These are phyloP conservation scores for Cranoglanis bouderius DNA, from an alignment of 2,113 vertebrate genomes.

Conservation along the genomic window DNA sequence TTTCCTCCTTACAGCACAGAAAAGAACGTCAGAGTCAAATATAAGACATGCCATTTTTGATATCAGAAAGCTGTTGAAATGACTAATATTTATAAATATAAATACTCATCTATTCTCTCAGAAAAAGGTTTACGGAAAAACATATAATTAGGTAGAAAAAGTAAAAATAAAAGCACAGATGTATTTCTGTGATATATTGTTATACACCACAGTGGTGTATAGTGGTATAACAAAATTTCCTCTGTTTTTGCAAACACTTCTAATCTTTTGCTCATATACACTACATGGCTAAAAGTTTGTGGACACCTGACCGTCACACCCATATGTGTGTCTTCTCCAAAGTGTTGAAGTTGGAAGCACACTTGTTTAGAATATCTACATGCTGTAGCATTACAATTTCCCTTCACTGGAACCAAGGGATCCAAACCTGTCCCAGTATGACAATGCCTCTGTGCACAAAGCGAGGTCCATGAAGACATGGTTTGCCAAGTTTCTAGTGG, in stretches of 20 bases:
- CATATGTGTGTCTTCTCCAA: neutral
- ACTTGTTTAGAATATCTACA: neutral
- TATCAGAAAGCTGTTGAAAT: neutral
- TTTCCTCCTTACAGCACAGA: slow-evolving; percentile 77
- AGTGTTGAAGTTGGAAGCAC: neutral
- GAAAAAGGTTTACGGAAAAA: neutral
- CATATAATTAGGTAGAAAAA: neutral
- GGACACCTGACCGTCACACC: neutral
- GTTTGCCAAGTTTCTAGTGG: neutral
- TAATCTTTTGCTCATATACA: neutral
- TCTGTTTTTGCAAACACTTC: neutral
- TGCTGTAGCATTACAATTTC: neutral
- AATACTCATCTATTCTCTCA: neutral
- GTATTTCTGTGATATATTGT: neutral
- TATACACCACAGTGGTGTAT: neutral
- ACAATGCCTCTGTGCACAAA: neutral
- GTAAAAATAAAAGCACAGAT: neutral
- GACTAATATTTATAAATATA: neutral
- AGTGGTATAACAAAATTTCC: neutral
- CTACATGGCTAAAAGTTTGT: neutral
- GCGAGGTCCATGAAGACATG: neutral
- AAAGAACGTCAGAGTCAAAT: neutral
- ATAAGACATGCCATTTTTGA: neutral
- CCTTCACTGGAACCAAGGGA: neutral
- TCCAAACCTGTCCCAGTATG: neutral